Percentiles rank a stretch among this genome's conserved stretches.
phyloP scores from a whole-genome alignment of 2,113 vertebrate genomes.

The Xyrauchen texanus region DNA sequence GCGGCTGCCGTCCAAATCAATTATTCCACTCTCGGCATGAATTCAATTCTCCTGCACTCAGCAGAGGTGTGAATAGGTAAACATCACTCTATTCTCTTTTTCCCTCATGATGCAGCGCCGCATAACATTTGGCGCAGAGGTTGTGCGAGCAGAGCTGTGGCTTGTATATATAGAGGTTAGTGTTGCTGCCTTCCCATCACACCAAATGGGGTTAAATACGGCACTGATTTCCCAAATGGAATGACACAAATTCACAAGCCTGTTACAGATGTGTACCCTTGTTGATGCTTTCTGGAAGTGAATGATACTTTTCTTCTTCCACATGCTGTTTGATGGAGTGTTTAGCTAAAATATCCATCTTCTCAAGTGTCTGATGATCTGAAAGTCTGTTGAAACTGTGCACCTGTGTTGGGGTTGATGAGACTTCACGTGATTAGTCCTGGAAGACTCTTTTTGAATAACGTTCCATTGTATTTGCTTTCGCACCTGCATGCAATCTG shows the following conservation, averaged over 20 bases:
- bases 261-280: slow-evolving; percentile 44
- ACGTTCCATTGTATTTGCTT: slow-evolving; percentile 65
- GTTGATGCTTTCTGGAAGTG: slow-evolving; percentile 42
- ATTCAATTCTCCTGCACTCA: slow-evolving; percentile 58
- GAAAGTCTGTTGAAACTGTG: slow-evolving; percentile 9
- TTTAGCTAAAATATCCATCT: slow-evolving; percentile 29
- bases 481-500: slow-evolving; percentile 66
- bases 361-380: slow-evolving; percentile 21
- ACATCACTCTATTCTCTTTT: slow-evolving; percentile 57
- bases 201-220: slow-evolving; percentile 47
- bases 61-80: slow-evolving; percentile 74
- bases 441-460: slow-evolving; percentile 45
- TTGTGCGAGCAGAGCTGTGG: slow-evolving; percentile 23
- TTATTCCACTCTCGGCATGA: slow-evolving; percentile 66
- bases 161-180: slow-evolving; percentile 26
- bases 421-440: slow-evolving; percentile 39
- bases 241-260: slow-evolving; percentile 40
- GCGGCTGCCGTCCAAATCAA: slow-evolving; percentile 73
- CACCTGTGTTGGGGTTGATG: slow-evolving; percentile 35
- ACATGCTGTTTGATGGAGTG: slow-evolving; percentile 26
- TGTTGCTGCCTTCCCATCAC: slow-evolving; percentile 44
- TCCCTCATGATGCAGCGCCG: slow-evolving; percentile 50
- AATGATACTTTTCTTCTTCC: slow-evolving; percentile 42
- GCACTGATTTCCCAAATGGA: slow-evolving; percentile 51
- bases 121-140: slow-evolving; percentile 31